Evolutionary conservation across 30 jellyfish, hydroid and myxozoan species (phyloP).

Genomic region (Rhopilema esculentum): DNA sequence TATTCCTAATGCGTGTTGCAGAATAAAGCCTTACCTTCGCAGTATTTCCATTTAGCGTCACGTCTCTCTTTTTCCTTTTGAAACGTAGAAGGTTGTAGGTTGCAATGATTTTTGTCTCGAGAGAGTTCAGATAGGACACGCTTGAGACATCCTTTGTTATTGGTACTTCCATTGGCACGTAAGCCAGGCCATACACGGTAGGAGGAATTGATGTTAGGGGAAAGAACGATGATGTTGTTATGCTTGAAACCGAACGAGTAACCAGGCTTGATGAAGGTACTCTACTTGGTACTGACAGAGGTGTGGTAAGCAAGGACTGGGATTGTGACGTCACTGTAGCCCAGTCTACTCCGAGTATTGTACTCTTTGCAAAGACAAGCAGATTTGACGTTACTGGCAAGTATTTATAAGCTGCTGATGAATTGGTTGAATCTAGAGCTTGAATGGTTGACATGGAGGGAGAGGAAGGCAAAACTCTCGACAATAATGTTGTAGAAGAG

Average conservation of each 20-base stretch:
- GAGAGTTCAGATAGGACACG: background rate
- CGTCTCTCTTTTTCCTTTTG: conserved; percentile 25
- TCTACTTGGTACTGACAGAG: background rate
- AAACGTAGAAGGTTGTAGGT: conserved; percentile 17
- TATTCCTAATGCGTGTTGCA: too few species aligned
- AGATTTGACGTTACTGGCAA: too few species aligned
- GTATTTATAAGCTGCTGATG: too few species aligned
- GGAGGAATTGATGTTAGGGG: conserved; percentile 8
- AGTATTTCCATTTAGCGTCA: conserved; percentile 19
- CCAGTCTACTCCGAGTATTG: too few species aligned
- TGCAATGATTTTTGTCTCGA: conserved; percentile 11
- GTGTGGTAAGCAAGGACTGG: too few species aligned
- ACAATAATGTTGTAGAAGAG: too few species aligned
- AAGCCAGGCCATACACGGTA: conserved; percentile 34
- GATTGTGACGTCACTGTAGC: too few species aligned
- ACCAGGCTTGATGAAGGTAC: background rate
- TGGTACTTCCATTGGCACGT: conserved; percentile 36
- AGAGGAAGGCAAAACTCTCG: too few species aligned
- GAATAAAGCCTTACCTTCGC: conserved; percentile 23
- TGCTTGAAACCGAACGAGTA: background rate
- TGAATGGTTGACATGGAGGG: too few species aligned
- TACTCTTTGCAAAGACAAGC: too few species aligned
- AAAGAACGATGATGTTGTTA: background rate
- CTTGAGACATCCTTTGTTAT: conserved; percentile 7
- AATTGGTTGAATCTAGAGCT: too few species aligned